Conservation (phyloP, 2,113 vertebrate genomes). For the Cyprinodon variegatus region DNA sequence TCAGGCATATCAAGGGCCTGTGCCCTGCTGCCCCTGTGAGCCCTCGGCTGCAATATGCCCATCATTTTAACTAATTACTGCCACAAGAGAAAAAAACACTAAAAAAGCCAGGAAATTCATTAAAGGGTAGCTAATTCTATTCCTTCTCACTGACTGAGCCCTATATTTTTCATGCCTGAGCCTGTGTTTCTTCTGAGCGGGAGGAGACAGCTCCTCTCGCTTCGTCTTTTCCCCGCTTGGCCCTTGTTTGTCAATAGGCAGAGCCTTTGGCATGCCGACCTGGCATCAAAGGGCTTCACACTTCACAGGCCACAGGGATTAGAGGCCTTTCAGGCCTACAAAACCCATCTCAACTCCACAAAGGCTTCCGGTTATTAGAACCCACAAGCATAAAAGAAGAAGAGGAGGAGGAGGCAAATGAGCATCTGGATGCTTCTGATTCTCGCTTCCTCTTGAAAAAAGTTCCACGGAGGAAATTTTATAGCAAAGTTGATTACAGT, state of each 20-base stretch:
- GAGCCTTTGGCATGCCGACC: slow-evolving; percentile 77
- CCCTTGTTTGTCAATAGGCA: slow-evolving; percentile 83
- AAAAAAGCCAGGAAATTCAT: slow-evolving; percentile 77
- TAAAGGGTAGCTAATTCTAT: slow-evolving; percentile 76
- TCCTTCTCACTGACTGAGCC: slow-evolving; percentile 73
- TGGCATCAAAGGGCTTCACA: slow-evolving; percentile 85
- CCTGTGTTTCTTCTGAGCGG: slow-evolving; percentile 58
- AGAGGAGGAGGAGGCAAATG: slow-evolving; percentile 69
- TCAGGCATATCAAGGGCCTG: slow-evolving; percentile 73
- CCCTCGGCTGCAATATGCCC: slow-evolving; percentile 72
- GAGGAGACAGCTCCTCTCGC: slow-evolving; percentile 52
- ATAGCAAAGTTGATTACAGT: slow-evolving; percentile 74
- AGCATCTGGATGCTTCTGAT: slow-evolving; percentile 76
- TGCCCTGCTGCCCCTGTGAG: slow-evolving; percentile 69
- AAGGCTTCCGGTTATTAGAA: slow-evolving; percentile 82
- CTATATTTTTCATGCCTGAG: slow-evolving; percentile 74
- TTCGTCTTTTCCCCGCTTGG: slow-evolving; percentile 70
- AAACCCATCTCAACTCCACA: slow-evolving; percentile 79
- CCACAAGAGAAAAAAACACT: slow-evolving; percentile 62
- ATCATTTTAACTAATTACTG: slow-evolving; percentile 77
- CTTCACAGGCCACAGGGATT: slow-evolving; percentile 84
- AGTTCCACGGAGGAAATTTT: slow-evolving; percentile 70
- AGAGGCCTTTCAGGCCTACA: slow-evolving; percentile 81
- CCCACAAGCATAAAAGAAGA: slow-evolving; percentile 71
- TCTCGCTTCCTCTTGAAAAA: slow-evolving; percentile 65